Evolutionary conservation across 2,888 invertebrate genomes (phyloP).

Genomic region (Ectemnius lituratus): DNA sequence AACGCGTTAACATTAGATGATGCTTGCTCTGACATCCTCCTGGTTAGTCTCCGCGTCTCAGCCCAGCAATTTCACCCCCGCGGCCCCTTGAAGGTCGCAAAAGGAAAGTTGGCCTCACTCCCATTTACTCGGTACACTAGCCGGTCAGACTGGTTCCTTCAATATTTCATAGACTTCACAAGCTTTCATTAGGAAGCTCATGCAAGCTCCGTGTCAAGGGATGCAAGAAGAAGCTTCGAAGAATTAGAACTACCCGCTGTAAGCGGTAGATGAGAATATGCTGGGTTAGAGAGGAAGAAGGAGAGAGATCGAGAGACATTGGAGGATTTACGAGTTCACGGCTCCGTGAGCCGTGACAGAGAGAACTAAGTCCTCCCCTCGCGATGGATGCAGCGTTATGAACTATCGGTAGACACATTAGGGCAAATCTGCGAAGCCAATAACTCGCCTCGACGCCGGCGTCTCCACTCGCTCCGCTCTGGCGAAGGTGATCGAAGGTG

Average conservation of each 20-base stretch:
- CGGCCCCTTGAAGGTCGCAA: slow-evolving; percentile 3
- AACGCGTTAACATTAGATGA: slow-evolving; percentile 17
- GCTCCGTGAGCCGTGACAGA: slow-evolving; percentile 58
- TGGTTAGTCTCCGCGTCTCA: no score
- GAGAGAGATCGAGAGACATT: slow-evolving; percentile 14
- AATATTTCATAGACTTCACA: neutral
- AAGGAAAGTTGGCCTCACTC: slow-evolving; percentile 9
- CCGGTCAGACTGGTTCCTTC: neutral
- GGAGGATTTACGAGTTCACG: slow-evolving; percentile 65
- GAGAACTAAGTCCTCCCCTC: slow-evolving; percentile 20
- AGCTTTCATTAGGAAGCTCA: neutral
- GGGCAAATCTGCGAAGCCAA: slow-evolving; percentile 74
- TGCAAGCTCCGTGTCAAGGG: no score
- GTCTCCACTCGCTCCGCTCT: neutral
- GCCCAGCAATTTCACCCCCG: slow-evolving; percentile 12
- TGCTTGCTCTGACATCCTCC: slow-evolving; percentile 1
- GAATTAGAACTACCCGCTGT: neutral
- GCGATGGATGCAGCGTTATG: slow-evolving; percentile 56
- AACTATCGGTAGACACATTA: slow-evolving; percentile 76
- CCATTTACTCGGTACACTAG: neutral
- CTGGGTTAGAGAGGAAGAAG: neutral
- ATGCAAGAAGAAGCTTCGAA: no score
- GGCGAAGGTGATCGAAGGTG: slow-evolving; percentile 31
- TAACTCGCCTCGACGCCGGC: slow-evolving; percentile 68
- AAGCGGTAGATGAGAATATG: neutral